Conservation (phyloP, 2,797 vertebrate genomes). For the Channallabes apus region DNA sequence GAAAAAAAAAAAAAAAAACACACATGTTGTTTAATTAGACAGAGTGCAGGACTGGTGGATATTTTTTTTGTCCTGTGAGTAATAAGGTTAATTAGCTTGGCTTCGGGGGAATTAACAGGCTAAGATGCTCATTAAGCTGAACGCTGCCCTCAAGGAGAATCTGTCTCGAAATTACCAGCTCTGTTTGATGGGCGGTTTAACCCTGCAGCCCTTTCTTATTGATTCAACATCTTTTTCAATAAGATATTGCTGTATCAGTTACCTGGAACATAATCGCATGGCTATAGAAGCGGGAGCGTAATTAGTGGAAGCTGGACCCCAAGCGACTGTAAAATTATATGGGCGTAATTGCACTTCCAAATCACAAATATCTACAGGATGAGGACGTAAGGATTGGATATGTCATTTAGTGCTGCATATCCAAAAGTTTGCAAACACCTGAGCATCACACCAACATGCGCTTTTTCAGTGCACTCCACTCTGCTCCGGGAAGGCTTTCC, state of each 20-base stretch:
- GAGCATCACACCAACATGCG: no score
- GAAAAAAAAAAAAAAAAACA: conserved; percentile 49
- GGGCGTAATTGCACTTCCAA: neutral
- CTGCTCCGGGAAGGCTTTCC: neutral
- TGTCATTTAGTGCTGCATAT: neutral
- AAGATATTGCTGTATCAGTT: neutral
- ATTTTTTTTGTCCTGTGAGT: conserved; percentile 67
- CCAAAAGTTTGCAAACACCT: neutral
- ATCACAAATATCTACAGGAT: neutral
- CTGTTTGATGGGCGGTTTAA: conserved; percentile 35
- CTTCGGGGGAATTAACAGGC: conserved; percentile 71
- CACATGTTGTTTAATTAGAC: conserved; percentile 62
- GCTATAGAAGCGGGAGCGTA: neutral
- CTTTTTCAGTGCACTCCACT: neutral
- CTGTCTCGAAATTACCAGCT: conserved; percentile 35
- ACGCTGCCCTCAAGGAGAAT: conserved; percentile 37
- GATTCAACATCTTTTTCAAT: conserved; percentile 22
- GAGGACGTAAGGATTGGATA: neutral
- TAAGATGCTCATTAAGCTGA: conserved; percentile 69
- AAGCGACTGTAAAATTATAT: conserved; percentile 16
- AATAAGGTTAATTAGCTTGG: conserved; percentile 79
- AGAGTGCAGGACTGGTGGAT: conserved; percentile 63
- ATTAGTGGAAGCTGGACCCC: conserved; percentile 31
- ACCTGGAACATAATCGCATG: conserved; percentile 4
- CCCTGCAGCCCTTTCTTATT: conserved; percentile 33